phyloP scores from a whole-genome alignment of 1,140 invertebrate genomes.

The Lerema accius region DNA sequence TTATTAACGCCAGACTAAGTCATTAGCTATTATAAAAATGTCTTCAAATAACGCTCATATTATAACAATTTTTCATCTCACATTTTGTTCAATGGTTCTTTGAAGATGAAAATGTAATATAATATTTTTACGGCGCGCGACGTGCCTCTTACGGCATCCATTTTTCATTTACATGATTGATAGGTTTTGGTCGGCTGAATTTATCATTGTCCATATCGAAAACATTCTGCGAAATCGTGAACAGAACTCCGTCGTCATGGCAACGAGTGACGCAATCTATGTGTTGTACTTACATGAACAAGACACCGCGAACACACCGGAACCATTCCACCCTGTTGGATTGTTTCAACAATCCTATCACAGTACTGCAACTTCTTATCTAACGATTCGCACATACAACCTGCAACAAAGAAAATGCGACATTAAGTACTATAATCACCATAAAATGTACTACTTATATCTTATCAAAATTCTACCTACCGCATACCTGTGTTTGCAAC shows the following conservation, averaged over 20 bases:
- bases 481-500: no score
- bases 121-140: no score
- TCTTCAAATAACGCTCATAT: no score
- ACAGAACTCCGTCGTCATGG: background rate
- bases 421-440: slow-evolving; percentile 12
- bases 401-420: slow-evolving; percentile 62
- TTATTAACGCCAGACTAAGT: no score
- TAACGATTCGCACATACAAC: slow-evolving; percentile 67
- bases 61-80: no score
- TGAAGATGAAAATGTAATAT: no score
- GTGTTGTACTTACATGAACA: slow-evolving; percentile 64
- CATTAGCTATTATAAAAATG: no score
- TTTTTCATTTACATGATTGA: background rate
- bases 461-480: no score
- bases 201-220: background rate
- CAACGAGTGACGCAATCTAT: background rate
- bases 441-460: background rate
- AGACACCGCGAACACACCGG: slow-evolving; percentile 64
- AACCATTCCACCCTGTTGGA: slow-evolving; percentile 75
- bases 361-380: slow-evolving; percentile 61
- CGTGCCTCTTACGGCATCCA: background rate
- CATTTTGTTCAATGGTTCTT: no score
- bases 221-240: no score
- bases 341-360: slow-evolving; percentile 58
- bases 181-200: background rate